Evolutionary conservation across 1,140 invertebrate species (phyloP).

Genomic region (Cydia fagiglandana): DNA sequence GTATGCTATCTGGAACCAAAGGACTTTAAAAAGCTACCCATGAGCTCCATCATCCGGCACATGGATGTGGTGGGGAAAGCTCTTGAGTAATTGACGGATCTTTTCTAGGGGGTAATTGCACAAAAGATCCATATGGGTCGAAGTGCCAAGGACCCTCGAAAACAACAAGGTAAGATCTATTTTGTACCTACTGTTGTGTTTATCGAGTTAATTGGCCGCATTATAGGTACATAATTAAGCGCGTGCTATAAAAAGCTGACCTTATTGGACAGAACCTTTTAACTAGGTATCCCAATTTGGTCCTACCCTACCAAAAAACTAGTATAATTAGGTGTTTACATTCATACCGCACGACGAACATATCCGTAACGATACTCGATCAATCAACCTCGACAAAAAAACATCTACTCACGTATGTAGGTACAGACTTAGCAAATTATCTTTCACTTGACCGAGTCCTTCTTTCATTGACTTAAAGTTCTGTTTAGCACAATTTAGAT

Average conservation of each 20-base stretch:
- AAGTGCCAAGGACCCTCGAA: too few species aligned
- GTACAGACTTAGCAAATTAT: neutral
- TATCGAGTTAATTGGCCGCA: too few species aligned
- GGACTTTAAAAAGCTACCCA: too few species aligned
- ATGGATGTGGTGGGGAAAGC: too few species aligned
- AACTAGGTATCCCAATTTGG: slow-evolving; percentile 13
- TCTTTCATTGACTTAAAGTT: neutral
- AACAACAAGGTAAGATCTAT: too few species aligned
- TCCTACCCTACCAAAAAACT: neutral
- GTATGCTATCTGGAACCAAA: too few species aligned
- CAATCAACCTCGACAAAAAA: slow-evolving; percentile 26
- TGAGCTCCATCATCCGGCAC: too few species aligned
- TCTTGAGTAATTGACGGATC: too few species aligned
- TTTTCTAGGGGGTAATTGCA: too few species aligned
- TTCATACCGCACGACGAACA: slow-evolving; percentile 5
- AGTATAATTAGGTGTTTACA: slow-evolving; percentile 22
- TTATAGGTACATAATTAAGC: too few species aligned
- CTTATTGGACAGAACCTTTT: neutral
- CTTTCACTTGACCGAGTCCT: neutral
- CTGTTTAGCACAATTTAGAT: neutral
- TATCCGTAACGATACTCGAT: slow-evolving; percentile 12
- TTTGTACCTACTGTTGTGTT: too few species aligned
- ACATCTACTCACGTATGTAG: slow-evolving; percentile 22
- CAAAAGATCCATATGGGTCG: too few species aligned
- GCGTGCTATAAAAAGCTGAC: neutral